Base-by-base conservation (phyloP, 2,797 vertebrate genomes). In the Coilia nasus region DNA sequence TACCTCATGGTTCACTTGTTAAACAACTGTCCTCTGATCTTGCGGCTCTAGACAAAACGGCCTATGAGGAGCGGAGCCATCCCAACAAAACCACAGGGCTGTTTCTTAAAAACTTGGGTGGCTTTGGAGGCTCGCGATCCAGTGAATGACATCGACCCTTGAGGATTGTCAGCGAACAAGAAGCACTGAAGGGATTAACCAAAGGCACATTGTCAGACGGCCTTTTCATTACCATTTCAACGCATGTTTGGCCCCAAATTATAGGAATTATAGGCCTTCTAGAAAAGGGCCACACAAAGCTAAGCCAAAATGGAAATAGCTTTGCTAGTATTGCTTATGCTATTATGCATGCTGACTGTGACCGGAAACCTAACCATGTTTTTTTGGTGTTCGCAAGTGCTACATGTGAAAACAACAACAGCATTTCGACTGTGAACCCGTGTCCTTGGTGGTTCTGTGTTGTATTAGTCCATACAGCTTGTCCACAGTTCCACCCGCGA, bases 1-100 rank as follows among this genome's bases (percentile, higher is more conserved):
- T 87, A 86, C 85, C 85, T 81, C 50, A 64, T 64, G 35, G 71
- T 85, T 86, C 54, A 17, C 82, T 84, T 82, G 62, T 83, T 85
- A 44, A 86, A 82, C 75, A 86, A 75, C 81, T 23, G 23, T 83
- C 81, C 41, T 83, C 62, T 85, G 85, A 85, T 85, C 82, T 86
- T 44, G 15, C 50, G 47, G 62, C 35, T 46, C 62, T 54, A 64
- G 81, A 87, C 85, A 54, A 67, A 60, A 84, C 15, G 46, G 64
- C 23, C 35, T 60, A 14, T 12, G 54, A 84, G 35, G 85, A 86
- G 21, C 57, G 28, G n/a, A 86, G 60, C 41, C 28, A 12, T 83
- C 78, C 47, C 81, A 81, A 84, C 46, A 85, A 87, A 83, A 64
- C 64, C 62, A 57, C 81, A 78, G 41, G 71, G 71, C 31, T 78